A percentile compares a stretch with the other conserved stretches of the same genome.
phyloP scores from a whole-genome alignment of 2,797 vertebrate species.

The Leptodactylus fallax region DNA sequence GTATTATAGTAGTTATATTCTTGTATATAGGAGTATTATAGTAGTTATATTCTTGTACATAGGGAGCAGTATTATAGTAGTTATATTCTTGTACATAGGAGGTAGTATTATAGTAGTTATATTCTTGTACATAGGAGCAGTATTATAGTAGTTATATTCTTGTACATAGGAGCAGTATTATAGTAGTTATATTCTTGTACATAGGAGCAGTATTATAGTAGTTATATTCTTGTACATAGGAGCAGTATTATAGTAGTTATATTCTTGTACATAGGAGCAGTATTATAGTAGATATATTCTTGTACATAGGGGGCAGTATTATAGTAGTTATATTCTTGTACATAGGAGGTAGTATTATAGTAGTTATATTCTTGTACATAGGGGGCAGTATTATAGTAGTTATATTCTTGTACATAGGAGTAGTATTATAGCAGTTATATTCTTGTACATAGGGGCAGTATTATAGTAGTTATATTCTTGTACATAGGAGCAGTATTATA shows the following conservation, averaged over 20 bases:
- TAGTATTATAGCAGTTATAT: conserved; percentile 13
- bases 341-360: conserved; percentile 1
- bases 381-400: background rate
- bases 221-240: background rate
- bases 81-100: conserved; percentile 6
- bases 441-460: background rate
- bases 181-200: background rate
- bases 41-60: conserved; percentile 16
- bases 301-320: background rate
- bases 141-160: conserved; percentile 11
- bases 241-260: background rate
- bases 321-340: conserved; percentile 15
- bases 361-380: conserved; percentile 20
- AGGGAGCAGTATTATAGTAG: background rate
- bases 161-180: background rate
- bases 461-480: conserved; percentile 19
- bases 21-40: background rate
- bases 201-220: background rate
- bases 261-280: background rate
- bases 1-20: conserved; percentile 14
- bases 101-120: conserved; percentile 10
- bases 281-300: conserved; percentile 9
- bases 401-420: background rate
- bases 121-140: background rate
- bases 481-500: background rate